Conservation (phyloP, 2,113 vertebrate species). For the Eptatretus burgeri region DNA sequence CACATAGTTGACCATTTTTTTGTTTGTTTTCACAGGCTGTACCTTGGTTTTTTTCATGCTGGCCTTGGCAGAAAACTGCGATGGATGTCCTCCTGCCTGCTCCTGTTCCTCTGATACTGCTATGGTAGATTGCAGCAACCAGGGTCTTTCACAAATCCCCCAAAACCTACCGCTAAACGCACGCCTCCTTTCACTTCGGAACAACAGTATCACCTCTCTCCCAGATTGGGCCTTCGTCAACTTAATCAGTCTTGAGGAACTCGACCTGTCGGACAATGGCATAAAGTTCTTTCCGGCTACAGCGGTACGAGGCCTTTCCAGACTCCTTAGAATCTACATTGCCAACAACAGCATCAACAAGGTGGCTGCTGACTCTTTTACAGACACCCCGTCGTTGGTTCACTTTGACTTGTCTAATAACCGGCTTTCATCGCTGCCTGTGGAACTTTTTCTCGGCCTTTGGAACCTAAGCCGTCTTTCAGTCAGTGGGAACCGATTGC, state of each 20-base stretch:
- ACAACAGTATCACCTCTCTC: constrained; percentile 57
- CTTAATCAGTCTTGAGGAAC: constrained; percentile 45
- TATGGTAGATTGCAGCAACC: constrained; percentile 53
- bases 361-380: constrained; percentile 54
- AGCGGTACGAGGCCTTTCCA: constrained; percentile 45
- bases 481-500: constrained; percentile 53
- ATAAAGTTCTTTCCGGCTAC: constrained; percentile 55
- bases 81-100: constrained; percentile 29
- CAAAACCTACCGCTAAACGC: constrained; percentile 37
- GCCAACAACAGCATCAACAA: constrained; percentile 74
- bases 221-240: constrained; percentile 45
- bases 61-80: too few relatives aligned
- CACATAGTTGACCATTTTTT: too few relatives aligned
- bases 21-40: too few relatives aligned
- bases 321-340: constrained; percentile 52
- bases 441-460: constrained; percentile 47
- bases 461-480: constrained; percentile 53
- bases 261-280: constrained; percentile 94
- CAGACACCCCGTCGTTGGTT: constrained; percentile 30
- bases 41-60: too few relatives aligned
- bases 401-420: constrained; percentile 73
- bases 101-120: constrained; percentile 28
- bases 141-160: constrained; percentile 44
- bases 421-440: constrained; percentile 42
- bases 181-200: constrained; percentile 51